These are phyloP conservation scores for Drosophila sordidula DNA, from an alignment of 2,888 invertebrate species.

Conservation along the genomic window DNA sequence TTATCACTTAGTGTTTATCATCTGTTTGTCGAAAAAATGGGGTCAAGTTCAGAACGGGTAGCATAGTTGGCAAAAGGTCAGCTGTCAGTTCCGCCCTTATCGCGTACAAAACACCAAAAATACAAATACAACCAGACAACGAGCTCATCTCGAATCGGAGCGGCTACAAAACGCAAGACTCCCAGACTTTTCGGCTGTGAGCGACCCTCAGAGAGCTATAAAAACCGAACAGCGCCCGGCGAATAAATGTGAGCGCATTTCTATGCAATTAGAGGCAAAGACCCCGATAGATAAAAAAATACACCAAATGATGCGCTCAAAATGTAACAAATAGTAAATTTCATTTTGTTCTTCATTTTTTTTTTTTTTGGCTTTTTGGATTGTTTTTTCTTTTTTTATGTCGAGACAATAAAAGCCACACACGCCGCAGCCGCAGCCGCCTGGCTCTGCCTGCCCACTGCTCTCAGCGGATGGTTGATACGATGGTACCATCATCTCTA, in stretches of 20 bases:
- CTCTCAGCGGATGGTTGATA: constrained; percentile 21
- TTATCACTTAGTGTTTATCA: constrained; percentile 11
- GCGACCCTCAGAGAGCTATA: constrained; percentile 45
- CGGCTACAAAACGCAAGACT: constrained; percentile 14
- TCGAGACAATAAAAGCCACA: constrained; percentile 71
- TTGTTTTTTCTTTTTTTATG: constrained; percentile 58
- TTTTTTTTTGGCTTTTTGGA: constrained; percentile 1
- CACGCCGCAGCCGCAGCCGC: constrained; percentile 46
- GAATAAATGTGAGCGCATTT: constrained; percentile 50
- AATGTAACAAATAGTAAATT: constrained; percentile 71
- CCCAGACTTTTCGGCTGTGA: constrained; percentile 1
- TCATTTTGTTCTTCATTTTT: constrained; percentile 48
- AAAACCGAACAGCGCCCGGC: constrained; percentile 23
- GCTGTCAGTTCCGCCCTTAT: constrained; percentile 35
- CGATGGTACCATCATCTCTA: constrained; percentile 72
- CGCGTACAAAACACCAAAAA: constrained; percentile 30
- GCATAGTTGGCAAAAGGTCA: constrained; percentile 21
- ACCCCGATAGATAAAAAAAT: constrained; percentile 53
- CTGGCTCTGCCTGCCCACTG: constrained; percentile 27
- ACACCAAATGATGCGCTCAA: constrained; percentile 53
- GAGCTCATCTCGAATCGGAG: constrained; percentile 18
- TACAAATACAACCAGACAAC: constrained; percentile 10
- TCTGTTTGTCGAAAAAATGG: constrained; percentile 2
- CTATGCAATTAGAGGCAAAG: constrained; percentile 68
- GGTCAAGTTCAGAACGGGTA: constrained; percentile 32